These are phyloP conservation scores for Erethizon dorsatum DNA, from an alignment of 2,797 vertebrate genomes.

Conservation along the genomic window DNA sequence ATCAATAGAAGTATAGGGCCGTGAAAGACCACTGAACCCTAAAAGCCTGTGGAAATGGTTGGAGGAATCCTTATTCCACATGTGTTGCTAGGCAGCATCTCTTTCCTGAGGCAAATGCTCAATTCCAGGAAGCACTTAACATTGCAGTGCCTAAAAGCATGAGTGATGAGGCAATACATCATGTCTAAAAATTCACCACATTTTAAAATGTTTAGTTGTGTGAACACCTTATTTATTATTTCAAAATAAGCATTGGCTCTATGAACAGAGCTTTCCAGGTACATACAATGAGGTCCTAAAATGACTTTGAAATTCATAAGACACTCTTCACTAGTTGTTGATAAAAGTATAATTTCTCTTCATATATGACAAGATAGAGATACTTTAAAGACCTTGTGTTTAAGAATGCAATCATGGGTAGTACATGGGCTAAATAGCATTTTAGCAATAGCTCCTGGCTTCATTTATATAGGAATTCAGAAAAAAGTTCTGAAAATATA, in stretches of 20 bases:
- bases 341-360: not conserved
- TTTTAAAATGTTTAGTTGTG: not conserved
- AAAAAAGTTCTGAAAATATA: slow-evolving; percentile 4
- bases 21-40: slow-evolving; percentile 80
- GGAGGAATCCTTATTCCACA: not conserved
- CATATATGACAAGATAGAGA: not conserved
- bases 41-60: slow-evolving; percentile 42
- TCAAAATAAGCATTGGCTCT: not conserved
- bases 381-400: slow-evolving; percentile 3
- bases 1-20: slow-evolving; percentile 82
- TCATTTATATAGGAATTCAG: slow-evolving; percentile 25
- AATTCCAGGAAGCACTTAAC: slow-evolving; percentile 44
- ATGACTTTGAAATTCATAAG: not conserved
- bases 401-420: not conserved
- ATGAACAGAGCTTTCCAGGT: not conserved
- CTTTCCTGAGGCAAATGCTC: slow-evolving; percentile 5
- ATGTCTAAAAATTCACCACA: not conserved
- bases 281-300: not conserved
- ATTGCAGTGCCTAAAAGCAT: not conserved
- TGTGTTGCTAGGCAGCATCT: not conserved
- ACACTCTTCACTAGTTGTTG: not conserved
- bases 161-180: not conserved
- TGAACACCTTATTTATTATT: not conserved
- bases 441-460: not conserved
- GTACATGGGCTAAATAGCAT: not conserved